A percentile compares a stretch with the other conserved stretches of the same genome.
Evolutionary conservation across 2,113 vertebrate genomes (phyloP).

Genomic region (Ophiodon elongatus): DNA sequence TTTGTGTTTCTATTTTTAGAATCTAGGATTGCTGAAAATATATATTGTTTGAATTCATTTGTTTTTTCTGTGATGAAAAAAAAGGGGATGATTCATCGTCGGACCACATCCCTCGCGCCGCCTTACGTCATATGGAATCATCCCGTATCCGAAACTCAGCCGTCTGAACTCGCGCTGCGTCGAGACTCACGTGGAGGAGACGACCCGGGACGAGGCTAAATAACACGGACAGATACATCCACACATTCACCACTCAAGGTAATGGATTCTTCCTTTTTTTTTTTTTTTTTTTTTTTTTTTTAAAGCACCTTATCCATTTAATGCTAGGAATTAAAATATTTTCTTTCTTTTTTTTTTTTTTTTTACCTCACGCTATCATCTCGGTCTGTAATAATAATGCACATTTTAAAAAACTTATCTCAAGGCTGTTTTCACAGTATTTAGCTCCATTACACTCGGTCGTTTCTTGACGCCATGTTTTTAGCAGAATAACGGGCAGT

Average conservation of each 20-base stretch:
- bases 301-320: too few species aligned
- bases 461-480: constrained; percentile 8
- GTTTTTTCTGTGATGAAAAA: not conserved
- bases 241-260: constrained; percentile 17
- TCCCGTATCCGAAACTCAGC: not conserved
- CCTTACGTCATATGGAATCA: not conserved
- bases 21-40: not conserved
- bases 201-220: not conserved
- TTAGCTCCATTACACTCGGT: not conserved
- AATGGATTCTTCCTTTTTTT: constrained; percentile 8
- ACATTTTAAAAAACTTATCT: too few species aligned
- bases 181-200: fast-evolving
- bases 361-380: not conserved
- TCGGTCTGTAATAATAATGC: not conserved
- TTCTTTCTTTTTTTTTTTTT: too few species aligned
- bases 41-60: not conserved
- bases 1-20: not conserved
- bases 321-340: too few species aligned
- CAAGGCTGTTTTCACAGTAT: not conserved
- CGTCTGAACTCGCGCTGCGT: not conserved
- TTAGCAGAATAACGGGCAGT: not conserved
- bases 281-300: too few species aligned
- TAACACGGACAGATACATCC: not conserved
- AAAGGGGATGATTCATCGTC: not conserved
- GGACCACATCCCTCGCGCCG: not conserved